Base-by-base conservation (phyloP, 2,113 vertebrate species). In the Ammospiza caudacuta region DNA sequence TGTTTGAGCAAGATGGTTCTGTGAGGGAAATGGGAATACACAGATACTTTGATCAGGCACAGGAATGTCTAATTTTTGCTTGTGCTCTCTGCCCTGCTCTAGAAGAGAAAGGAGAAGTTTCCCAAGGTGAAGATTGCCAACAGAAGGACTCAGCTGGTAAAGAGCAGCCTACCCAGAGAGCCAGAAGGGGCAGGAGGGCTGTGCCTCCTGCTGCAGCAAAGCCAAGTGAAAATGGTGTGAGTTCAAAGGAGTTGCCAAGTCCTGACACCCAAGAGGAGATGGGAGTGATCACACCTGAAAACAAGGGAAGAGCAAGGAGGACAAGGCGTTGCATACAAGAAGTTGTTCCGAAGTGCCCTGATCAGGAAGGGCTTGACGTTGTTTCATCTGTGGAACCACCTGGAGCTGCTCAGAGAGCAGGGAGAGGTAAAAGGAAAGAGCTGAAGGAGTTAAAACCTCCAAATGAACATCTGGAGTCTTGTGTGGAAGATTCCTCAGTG, bases 401-500 rank as follows among this genome's bases (percentile, higher is more conserved):
- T 46, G 76, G n/a, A 78, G 46, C 68, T 90, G 35, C 78, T 47
- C 77, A 47, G 73, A 96, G 94, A 86, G 12, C 64, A 25, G 57
- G 68, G 24, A 87, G 92, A 92, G 77, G 89, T 28, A 92, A 64
- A 90, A 95, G 49, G 46, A 82, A 70, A n/a, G 41, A 44, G 15
- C 16, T 6, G 1, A 44, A 51, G 23, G 90, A 90, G 41, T 37
- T 57, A 46, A 61, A 93, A 15, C 28, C 16, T 24, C 37, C 41
- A 31, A 41, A 58, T 52, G 92, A 68, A 54, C 58, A 23, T 23
- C 37, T 27, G 13, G 49, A 89, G 25, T n/a, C 57, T 64, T 29
- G 31, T 62, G 17, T 5, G 19, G 49, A 76, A 35, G 74, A 35
- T 82, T 75, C 62, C 54, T 69, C 78, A 51, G 59, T n/a, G 67